A percentile compares a stretch with the other conserved stretches of the same genome.
Evolutionary conservation across 2,888 invertebrate species (phyloP).

Genomic region (Tinea trinotella): DNA sequence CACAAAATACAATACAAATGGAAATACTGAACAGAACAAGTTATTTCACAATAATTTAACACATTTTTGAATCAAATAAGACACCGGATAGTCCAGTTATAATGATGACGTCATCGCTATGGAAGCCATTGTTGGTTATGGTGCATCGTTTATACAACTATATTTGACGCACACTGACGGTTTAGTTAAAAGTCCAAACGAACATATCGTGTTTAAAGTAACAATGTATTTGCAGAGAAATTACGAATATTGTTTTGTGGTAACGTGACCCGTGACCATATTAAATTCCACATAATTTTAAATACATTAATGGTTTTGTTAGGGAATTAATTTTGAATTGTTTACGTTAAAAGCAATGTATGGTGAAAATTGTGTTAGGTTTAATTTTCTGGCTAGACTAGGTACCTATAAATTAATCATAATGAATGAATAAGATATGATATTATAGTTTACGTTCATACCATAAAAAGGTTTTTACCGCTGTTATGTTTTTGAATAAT

Average conservation of each 20-base stretch:
- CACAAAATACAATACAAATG: too few relatives aligned
- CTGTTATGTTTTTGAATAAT: too few relatives aligned
- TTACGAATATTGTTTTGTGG: neutral
- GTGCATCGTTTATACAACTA: too few relatives aligned
- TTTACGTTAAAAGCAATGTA: too few relatives aligned
- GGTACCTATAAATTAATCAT: neutral
- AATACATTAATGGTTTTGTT: neutral
- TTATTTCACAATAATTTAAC: neutral
- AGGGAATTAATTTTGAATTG: too few relatives aligned
- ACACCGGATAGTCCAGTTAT: slow-evolving; percentile 43
- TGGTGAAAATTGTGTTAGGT: too few relatives aligned
- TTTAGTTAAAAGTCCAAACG: neutral
- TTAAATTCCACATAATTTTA: neutral
- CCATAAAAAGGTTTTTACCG: too few relatives aligned
- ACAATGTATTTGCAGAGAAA: too few relatives aligned
- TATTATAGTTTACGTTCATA: too few relatives aligned
- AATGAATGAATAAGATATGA: neutral
- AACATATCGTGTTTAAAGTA: too few relatives aligned
- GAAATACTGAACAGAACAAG: too few relatives aligned
- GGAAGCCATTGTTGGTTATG: slow-evolving; percentile 36
- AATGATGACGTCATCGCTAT: slow-evolving; percentile 57
- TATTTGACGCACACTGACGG: too few relatives aligned
- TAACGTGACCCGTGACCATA: neutral
- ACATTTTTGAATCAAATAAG: neutral
- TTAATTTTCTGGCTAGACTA: neutral